Evolutionary conservation across 2,113 vertebrate genomes (phyloP), one percentile per base, ranked within the genome.

Genomic region (Sapajus apella): DNA sequence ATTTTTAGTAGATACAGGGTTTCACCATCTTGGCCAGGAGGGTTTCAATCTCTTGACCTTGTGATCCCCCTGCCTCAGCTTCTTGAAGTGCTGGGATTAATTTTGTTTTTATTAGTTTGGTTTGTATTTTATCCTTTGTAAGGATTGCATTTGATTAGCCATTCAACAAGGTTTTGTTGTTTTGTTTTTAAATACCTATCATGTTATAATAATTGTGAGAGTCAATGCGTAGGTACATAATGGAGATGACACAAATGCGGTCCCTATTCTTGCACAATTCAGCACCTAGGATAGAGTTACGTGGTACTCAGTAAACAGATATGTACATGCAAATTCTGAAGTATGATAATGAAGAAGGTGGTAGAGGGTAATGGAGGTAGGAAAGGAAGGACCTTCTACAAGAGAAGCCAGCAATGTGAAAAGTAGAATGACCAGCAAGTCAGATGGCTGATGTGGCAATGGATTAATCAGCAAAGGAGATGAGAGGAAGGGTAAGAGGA

Each of bases 391-490:
- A 37, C 20, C 8, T 13, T 17, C 13, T n/a, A 12, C 12, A 43
- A 43, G 40, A 66, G 14, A 64, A 87, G 40, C 18, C 16, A 68
- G 23, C 1, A 21, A 3, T 68, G 37, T 35, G 58, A 80, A 21
- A 13, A 81, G 12, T n/a, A 13, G 32, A 61, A 7, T 23, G 5
- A 18, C 5, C 3, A 17, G 30, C 30, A 52, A 35, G 11, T 23
- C 56, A 68, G 66, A 32, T 55, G 56, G 9, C 14, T 16, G 18
- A 12, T 11, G 0, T 3, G 12, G 14, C 30, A 0, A 1, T 23
- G 47, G 32, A 9, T 0, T 23, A 5, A 43, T 79, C 6, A n/a
- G 8, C 12, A 14, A 37, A 18, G 8, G 25, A 73, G 52, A 14
- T 0, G 2, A 6, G 25, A 30, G 16, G 25, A 25, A 9, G 18